These are phyloP conservation scores for Watersipora subatra DNA, from an alignment of 1,140 invertebrate genomes.

Conservation along the genomic window DNA sequence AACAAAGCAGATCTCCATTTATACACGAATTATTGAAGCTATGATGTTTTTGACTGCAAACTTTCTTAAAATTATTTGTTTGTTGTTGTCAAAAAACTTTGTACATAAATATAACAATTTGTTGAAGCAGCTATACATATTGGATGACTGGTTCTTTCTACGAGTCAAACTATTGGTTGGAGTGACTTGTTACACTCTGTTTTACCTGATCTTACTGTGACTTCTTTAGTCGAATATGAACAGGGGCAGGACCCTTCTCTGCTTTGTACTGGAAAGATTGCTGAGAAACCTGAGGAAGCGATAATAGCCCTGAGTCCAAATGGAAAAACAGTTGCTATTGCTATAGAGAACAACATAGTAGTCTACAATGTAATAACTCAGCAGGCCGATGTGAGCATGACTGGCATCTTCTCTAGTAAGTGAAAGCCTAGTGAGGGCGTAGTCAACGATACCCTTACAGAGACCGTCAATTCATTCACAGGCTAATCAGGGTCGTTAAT, in stretches of 20 bases:
- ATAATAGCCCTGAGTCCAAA: slow-evolving; percentile 58
- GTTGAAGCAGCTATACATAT: no score
- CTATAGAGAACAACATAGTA: slow-evolving; percentile 49
- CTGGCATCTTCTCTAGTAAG: slow-evolving; percentile 49
- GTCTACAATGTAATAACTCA: slow-evolving; percentile 56
- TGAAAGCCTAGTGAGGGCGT: slow-evolving; percentile 14
- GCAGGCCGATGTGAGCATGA: slow-evolving; percentile 50
- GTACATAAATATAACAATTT: no score
- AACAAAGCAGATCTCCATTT: no score
- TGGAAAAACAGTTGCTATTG: slow-evolving; percentile 57
- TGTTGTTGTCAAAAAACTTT: no score
- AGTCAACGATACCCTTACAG: background rate
- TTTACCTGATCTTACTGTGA: no score
- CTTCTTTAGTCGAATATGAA: slow-evolving; percentile 57
- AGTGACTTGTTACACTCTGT: no score
- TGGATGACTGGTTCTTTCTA: no score
- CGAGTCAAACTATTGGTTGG: no score
- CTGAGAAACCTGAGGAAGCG: slow-evolving; percentile 16
- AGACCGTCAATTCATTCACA: background rate
- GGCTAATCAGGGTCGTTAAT: background rate
- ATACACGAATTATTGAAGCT: no score
- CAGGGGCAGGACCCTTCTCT: slow-evolving; percentile 63
- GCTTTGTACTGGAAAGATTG: slow-evolving; percentile 47
- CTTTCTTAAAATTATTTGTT: no score
- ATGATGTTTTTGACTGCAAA: no score